These are phyloP conservation scores for Atrichornis clamosus DNA, from an alignment of 2,113 vertebrate species.

Conservation along the genomic window DNA sequence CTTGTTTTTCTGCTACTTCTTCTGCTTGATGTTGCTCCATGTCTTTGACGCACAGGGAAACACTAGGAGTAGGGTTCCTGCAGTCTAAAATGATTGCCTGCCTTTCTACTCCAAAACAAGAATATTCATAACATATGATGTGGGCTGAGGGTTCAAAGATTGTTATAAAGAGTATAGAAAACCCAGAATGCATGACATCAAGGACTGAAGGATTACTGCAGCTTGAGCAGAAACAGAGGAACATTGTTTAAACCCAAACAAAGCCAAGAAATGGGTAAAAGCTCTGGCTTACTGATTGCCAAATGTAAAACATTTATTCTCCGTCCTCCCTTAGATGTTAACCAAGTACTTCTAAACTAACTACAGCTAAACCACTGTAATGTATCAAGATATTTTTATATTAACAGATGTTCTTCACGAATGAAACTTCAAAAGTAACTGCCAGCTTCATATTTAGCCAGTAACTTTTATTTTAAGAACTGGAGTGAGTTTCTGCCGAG, in stretches of 20 bases:
- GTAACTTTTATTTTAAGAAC: constrained; percentile 6
- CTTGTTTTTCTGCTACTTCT: background rate
- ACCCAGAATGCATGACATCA: constrained; percentile 7
- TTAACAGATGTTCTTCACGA: constrained; percentile 42
- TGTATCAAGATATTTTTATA: constrained; percentile 19
- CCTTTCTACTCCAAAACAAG: background rate
- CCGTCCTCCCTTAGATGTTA: constrained; percentile 11
- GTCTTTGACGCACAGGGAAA: background rate
- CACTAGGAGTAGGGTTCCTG: background rate
- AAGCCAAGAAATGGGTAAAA: constrained; percentile 1
- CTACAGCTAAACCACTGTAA: constrained; percentile 21
- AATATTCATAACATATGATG: constrained; percentile 30
- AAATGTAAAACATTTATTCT: background rate
- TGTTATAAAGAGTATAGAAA: background rate
- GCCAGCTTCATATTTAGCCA: background rate
- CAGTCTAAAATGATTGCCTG: background rate
- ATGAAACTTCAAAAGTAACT: background rate
- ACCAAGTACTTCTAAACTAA: background rate
- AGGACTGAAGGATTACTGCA: constrained; percentile 1
- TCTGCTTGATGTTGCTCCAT: background rate
- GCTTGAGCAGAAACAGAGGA: constrained; percentile 33
- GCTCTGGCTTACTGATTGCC: background rate
- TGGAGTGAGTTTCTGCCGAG: background rate
- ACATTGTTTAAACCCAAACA: constrained; percentile 21
- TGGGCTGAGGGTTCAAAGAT: background rate